Conservation (phyloP, 2,888 invertebrate genomes). For the Eulithis prunata region DNA sequence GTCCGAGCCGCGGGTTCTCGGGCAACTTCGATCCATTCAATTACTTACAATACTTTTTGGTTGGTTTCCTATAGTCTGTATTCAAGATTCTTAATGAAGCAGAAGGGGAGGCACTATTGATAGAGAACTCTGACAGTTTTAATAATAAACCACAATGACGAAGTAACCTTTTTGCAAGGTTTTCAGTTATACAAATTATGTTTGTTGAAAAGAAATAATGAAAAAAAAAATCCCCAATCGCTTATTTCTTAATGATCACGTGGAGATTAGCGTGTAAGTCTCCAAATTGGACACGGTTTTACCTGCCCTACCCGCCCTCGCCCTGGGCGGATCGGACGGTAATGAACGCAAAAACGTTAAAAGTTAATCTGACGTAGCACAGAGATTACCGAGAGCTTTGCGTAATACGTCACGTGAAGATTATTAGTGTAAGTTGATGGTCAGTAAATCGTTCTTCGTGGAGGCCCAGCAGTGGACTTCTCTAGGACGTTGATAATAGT, state of each 20-base stretch:
- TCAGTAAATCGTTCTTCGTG: not conserved
- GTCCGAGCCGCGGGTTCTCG: conserved; percentile 54
- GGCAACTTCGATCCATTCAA: conserved; percentile 63
- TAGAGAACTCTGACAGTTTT: too few species aligned
- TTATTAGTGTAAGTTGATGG: conserved; percentile 11
- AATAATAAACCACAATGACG: too few species aligned
- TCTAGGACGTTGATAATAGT: too few species aligned
- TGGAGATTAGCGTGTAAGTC: conserved; percentile 49
- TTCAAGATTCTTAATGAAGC: not conserved
- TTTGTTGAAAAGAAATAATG: too few species aligned
- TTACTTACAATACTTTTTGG: conserved; percentile 44
- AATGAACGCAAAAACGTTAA: conserved; percentile 43
- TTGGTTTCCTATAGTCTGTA: not conserved
- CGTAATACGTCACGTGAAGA: conserved; percentile 10
- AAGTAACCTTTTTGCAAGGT: too few species aligned
- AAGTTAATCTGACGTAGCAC: conserved; percentile 42
- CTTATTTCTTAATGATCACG: conserved; percentile 20
- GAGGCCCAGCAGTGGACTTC: too few species aligned
- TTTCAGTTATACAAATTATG: too few species aligned
- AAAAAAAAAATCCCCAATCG: conserved; percentile 15
- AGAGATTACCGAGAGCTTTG: conserved; percentile 32
- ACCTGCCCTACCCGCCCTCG: conserved; percentile 54
- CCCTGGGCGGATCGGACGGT: conserved; percentile 28
- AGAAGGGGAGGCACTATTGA: too few species aligned
- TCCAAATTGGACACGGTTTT: conserved; percentile 64